These are phyloP conservation scores for Vanessa tameamea DNA, from an alignment of 1,140 invertebrate species.

Conservation along the genomic window DNA sequence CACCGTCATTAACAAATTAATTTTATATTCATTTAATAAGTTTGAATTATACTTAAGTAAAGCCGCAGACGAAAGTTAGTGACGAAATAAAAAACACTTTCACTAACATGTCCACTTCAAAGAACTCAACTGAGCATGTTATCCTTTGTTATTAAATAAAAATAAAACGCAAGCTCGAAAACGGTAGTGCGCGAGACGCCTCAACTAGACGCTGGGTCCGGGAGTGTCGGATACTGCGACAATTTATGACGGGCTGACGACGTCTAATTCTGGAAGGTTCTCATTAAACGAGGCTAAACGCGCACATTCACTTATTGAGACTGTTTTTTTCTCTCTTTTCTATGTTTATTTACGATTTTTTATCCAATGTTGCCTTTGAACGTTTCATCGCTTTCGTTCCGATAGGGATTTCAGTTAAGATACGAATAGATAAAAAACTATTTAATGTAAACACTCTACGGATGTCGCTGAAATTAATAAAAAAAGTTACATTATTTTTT, in stretches of 20 bases:
- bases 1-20: background rate
- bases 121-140: background rate
- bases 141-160: conserved; percentile 6
- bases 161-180: conserved; percentile 8
- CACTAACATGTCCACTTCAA: background rate
- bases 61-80: background rate
- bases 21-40: background rate
- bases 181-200: conserved; percentile 14
- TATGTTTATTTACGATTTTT: conserved; percentile 43
- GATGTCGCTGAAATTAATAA: too few relatives aligned
- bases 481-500: too few relatives aligned
- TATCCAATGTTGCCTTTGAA: conserved; percentile 32
- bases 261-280: conserved; percentile 63
- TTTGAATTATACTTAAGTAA: background rate
- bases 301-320: conserved; percentile 64
- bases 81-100: conserved; percentile 1
- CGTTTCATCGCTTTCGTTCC: background rate
- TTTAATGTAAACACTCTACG: too few relatives aligned
- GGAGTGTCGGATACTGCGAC: conserved; percentile 54
- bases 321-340: conserved; percentile 49
- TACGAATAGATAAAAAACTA: background rate
- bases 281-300: conserved; percentile 72
- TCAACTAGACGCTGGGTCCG: conserved; percentile 12
- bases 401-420: background rate
- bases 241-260: conserved; percentile 71